Conservation (phyloP, 2,888 invertebrate genomes). For the Masnerella sp. region DNA sequence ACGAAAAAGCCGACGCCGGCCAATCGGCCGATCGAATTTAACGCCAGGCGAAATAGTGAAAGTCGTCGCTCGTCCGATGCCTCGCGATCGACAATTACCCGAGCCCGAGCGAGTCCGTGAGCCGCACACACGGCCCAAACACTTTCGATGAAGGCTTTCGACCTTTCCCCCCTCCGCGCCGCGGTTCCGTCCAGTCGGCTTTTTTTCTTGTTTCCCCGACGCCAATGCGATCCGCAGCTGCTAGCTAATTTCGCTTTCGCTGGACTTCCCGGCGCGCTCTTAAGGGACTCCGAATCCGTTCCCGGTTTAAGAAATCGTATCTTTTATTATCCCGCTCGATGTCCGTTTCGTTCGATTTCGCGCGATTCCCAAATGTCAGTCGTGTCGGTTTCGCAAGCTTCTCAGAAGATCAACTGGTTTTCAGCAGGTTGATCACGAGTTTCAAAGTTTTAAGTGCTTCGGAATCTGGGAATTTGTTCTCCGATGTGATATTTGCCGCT, state of each 20-base stretch:
- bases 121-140: constrained; percentile 41
- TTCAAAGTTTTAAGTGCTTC: too few species aligned
- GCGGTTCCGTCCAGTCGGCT: constrained; percentile 13
- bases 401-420: too few species aligned
- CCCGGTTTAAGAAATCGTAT: too few species aligned
- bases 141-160: constrained; percentile 68
- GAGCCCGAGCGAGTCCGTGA: constrained; percentile 5
- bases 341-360: too few species aligned
- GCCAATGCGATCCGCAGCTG: background rate
- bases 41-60: constrained; percentile 67
- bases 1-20: background rate
- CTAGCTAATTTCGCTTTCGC: constrained; percentile 71
- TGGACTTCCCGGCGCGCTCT: too few species aligned
- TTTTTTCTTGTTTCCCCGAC: constrained; percentile 15
- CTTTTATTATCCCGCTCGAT: too few species aligned
- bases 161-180: constrained; percentile 64
- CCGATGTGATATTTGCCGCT: too few species aligned
- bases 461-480: too few species aligned
- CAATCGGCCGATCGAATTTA: constrained; percentile 35
- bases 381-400: too few species aligned
- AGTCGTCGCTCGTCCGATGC: constrained; percentile 63
- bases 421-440: too few species aligned
- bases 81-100: constrained; percentile 37
- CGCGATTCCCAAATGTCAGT: too few species aligned
- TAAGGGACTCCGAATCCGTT: too few species aligned